Evolutionary conservation across 2,113 vertebrate genomes (phyloP), one percentile per base, ranked within the genome.

Genomic region (Apus apus): DNA sequence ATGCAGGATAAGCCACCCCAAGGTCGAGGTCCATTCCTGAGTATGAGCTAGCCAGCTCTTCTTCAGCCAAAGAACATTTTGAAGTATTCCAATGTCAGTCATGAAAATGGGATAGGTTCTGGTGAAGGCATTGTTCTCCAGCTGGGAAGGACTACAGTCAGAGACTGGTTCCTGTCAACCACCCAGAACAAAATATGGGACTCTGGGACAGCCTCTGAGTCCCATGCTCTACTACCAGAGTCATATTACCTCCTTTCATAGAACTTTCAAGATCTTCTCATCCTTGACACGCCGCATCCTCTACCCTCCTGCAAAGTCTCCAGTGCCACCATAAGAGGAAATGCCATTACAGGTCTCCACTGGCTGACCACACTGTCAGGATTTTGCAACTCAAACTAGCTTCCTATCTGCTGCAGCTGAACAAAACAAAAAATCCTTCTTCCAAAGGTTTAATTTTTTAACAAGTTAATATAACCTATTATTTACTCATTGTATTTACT

Each of bases 161-260:
- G 36, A n/a, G 27, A 13, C 27, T 29, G 21, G 17, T 20, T 70
- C 12, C 45, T 91, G 14, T 51, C 66, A 67, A 45, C 6, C 13
- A 20, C 0, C 0, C 21, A 16, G 26, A 48, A 21, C 38, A 73
- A 83, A 20, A 4, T 60, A 18, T 0, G 0, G 23, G 14, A 53
- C 8, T 27, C 50, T 76, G 34, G 20, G 17, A 73, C 25, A 54
- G 15, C 71, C 34, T 58, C 60, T 11, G 50, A 81, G 36, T 64
- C 56, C 20, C 76, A 19, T 43, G 9, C 13, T 30, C 50, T 76
- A 6, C 45, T 72, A 13, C 45, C 11, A 48, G 8, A 46, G 8
- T 26, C n/a, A 36, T 46, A 26, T 43, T 50, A 8, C 12, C 48
- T 70, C 9, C 13, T 80, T 51, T 84, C 34, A 53, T 48, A 38